Percentiles rank a stretch among this genome's conserved stretches.
These are phyloP conservation scores for Brachionus rotundiformis DNA, from an alignment of 1,140 invertebrate species.

Conservation along the genomic window DNA sequence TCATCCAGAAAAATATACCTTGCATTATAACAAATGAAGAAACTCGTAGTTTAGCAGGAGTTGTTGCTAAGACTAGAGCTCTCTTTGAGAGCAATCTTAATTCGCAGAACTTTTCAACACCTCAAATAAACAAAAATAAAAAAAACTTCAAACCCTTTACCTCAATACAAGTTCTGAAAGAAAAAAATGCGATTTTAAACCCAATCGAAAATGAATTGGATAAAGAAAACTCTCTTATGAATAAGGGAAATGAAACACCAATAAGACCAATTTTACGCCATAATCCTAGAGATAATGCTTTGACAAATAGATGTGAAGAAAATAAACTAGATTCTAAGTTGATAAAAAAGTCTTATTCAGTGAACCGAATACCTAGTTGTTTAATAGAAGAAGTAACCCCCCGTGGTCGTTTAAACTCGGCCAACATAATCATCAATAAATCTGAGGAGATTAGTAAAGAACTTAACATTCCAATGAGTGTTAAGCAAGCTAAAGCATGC, in stretches of 20 bases:
- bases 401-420: not conserved
- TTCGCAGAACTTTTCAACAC: not conserved
- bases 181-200: not conserved
- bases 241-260: not conserved
- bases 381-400: not conserved
- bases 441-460: slow-evolving; percentile 34
- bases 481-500: slow-evolving; percentile 39
- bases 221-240: slow-evolving; percentile 1
- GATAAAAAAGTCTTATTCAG: slow-evolving; percentile 14
- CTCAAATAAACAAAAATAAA: not conserved
- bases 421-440: slow-evolving; percentile 9
- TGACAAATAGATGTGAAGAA: not conserved
- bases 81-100: slow-evolving; percentile 11
- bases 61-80: slow-evolving; percentile 46
- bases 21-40: slow-evolving; percentile 21
- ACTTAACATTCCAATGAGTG: slow-evolving; percentile 14
- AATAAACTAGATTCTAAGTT: not conserved
- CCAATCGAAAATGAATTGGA: not conserved
- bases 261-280: not conserved
- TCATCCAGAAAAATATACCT: not conserved
- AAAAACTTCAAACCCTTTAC: not conserved
- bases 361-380: not conserved
- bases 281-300: not conserved
- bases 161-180: not conserved
- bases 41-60: slow-evolving; percentile 7